Percentiles rank a stretch among this genome's conserved stretches.
Evolutionary conservation across 2,797 vertebrate genomes (phyloP).

Genomic region (Hypotaenidia philippensis): DNA sequence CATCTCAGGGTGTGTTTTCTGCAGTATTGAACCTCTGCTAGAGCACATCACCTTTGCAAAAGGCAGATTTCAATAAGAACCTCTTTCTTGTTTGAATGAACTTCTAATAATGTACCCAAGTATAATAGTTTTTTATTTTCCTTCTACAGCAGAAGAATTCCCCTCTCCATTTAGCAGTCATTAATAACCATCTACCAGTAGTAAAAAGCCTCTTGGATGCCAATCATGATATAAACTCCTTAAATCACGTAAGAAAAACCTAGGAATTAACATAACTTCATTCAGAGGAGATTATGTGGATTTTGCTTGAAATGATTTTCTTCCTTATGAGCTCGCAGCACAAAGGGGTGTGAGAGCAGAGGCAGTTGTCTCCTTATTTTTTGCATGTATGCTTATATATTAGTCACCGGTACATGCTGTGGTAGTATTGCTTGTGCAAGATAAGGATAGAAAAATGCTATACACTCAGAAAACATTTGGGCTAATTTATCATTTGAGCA

Average conservation of each 20-base stretch:
- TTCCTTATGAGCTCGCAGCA: neutral
- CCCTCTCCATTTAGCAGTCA: constrained; percentile 89
- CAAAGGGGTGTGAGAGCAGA: neutral
- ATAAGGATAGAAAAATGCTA: neutral
- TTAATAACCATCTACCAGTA: constrained; percentile 80
- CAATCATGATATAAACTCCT: constrained; percentile 80
- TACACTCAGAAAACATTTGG: neutral
- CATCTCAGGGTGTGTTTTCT: neutral
- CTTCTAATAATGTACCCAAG: neutral
- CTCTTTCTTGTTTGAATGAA: neutral
- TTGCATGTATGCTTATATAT: neutral
- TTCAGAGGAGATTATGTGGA: neutral
- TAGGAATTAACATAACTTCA: neutral
- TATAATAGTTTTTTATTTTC: constrained; percentile 30
- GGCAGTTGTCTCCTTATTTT: neutral
- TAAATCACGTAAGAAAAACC: constrained; percentile 83
- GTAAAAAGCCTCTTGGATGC: constrained; percentile 86
- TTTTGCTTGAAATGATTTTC: neutral
- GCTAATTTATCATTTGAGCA: neutral
- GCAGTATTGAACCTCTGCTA: neutral
- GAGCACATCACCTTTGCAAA: neutral
- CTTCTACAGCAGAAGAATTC: constrained; percentile 83
- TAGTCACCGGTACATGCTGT: constrained; percentile 8
- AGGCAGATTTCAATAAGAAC: neutral
- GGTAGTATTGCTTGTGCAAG: constrained; percentile 1